A percentile compares a stretch with the other conserved stretches of the same genome.
phyloP scores from a whole-genome alignment of 2,888 invertebrate species.

The Platycheirus rosarum region DNA sequence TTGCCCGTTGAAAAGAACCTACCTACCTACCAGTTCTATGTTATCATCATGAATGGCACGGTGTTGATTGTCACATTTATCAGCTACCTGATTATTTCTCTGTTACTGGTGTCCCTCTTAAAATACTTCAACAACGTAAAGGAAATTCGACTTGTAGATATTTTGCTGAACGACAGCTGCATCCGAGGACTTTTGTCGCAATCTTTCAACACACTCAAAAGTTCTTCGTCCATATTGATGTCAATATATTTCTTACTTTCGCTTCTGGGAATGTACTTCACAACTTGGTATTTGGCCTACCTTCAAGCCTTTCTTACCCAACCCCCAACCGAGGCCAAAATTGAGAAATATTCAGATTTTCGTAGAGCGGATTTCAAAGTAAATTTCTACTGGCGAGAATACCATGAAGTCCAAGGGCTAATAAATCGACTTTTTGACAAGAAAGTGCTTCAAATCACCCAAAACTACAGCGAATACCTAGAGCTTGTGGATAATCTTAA shows the following conservation, averaged over 20 bases:
- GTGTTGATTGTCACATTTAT: too few relatives aligned
- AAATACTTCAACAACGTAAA: not conserved
- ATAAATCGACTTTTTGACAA: not conserved
- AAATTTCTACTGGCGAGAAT: not conserved
- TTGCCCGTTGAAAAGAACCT: slow-evolving; percentile 34
- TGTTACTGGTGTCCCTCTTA: not conserved
- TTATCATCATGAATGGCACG: slow-evolving; percentile 1
- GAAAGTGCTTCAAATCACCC: not conserved
- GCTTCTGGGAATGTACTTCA: slow-evolving; percentile 31
- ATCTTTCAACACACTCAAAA: slow-evolving; percentile 14
- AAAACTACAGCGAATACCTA: not conserved
- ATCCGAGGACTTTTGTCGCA: slow-evolving; percentile 32
- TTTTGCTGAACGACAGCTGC: slow-evolving; percentile 15
- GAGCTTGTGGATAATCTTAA: not conserved
- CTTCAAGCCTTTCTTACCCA: slow-evolving; percentile 35
- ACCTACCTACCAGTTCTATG: slow-evolving; percentile 24
- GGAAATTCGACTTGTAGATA: not conserved
- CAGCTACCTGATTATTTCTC: not conserved
- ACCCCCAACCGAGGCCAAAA: slow-evolving; percentile 2
- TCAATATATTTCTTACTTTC: slow-evolving; percentile 29
- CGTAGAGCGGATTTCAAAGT: not conserved
- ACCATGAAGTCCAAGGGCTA: not conserved
- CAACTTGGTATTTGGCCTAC: slow-evolving; percentile 26
- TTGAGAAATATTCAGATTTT: slow-evolving; percentile 1
- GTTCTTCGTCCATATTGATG: slow-evolving; percentile 8